Conservation (phyloP, 1,140 invertebrate species). For the Drosophila virilis region DNA sequence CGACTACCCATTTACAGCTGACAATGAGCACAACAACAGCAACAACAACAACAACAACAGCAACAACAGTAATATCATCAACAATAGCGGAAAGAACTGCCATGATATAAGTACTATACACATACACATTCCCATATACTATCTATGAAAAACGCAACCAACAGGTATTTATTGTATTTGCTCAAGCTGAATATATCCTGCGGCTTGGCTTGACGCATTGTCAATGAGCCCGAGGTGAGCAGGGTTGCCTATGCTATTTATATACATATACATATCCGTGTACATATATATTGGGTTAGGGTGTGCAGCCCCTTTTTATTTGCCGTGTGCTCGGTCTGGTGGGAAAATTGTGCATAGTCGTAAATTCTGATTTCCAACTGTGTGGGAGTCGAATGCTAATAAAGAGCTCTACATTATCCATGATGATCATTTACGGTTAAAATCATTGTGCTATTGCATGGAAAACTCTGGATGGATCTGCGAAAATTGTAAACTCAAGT, state of each 20-base stretch:
- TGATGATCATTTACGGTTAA: slow-evolving; percentile 12
- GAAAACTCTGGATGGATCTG: slow-evolving; percentile 4
- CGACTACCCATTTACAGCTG: slow-evolving; percentile 22
- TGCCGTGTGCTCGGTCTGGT: slow-evolving; percentile 34
- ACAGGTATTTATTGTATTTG: slow-evolving; percentile 82
- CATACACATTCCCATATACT: slow-evolving; percentile 3
- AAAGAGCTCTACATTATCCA: slow-evolving; percentile 41
- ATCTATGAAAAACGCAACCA: slow-evolving; percentile 52
- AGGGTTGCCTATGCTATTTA: slow-evolving; percentile 7
- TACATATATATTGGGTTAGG: slow-evolving; percentile 1
- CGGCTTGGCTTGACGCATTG: slow-evolving; percentile 73
- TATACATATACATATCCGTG: background rate
- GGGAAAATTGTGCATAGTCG: slow-evolving; percentile 67
- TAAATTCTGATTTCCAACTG: slow-evolving; percentile 62
- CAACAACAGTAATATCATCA: slow-evolving; percentile 56
- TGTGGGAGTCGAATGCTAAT: slow-evolving; percentile 65
- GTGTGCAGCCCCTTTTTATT: slow-evolving; percentile 51
- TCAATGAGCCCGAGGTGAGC: slow-evolving; percentile 58
- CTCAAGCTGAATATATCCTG: slow-evolving; percentile 78
- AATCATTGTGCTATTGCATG: slow-evolving; percentile 10
- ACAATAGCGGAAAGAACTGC: slow-evolving; percentile 51
- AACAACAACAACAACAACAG: slow-evolving; percentile 10
- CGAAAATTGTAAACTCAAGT: background rate
- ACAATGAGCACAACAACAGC: slow-evolving; percentile 27
- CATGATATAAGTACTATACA: slow-evolving; percentile 48